A percentile compares a stretch with the other conserved stretches of the same genome.
Evolutionary conservation across 2,113 vertebrate genomes (phyloP).

Genomic region (Callorhinus ursinus): DNA sequence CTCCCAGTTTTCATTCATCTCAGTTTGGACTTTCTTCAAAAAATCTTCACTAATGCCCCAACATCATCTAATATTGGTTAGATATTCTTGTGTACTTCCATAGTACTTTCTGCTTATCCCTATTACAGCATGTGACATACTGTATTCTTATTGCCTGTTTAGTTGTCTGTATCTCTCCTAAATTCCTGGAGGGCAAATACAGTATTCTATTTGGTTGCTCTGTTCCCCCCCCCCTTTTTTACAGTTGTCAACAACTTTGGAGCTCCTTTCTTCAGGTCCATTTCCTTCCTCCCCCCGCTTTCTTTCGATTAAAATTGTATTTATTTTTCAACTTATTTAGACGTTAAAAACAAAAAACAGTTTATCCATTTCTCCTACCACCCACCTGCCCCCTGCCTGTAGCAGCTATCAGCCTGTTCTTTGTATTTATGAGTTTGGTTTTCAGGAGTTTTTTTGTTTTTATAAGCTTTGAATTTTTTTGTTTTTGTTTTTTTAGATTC

Average conservation of each 20-base stretch:
- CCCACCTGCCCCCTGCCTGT: not conserved
- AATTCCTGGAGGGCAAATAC: not conserved
- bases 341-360: not conserved
- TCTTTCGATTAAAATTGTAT: not conserved
- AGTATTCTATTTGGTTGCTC: not conserved
- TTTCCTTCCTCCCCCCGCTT: not conserved
- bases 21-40: slow-evolving; percentile 7
- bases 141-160: not conserved
- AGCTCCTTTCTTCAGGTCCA: not conserved
- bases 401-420: not conserved
- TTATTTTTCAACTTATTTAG: not conserved
- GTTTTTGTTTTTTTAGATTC: not conserved
- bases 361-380: not conserved
- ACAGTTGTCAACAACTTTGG: not conserved
- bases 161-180: not conserved
- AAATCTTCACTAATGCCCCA: not conserved
- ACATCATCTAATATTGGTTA: not conserved
- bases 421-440: not conserved
- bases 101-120: not conserved
- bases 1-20: not conserved
- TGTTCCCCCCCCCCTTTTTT: not conserved
- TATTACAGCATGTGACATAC: not conserved
- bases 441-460: not conserved
- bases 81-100: not conserved
- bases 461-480: not conserved